Evolutionary conservation across 2,797 vertebrate species (phyloP), one percentile per base, ranked within the genome.

Genomic region (Threskiornis aethiopicus): DNA sequence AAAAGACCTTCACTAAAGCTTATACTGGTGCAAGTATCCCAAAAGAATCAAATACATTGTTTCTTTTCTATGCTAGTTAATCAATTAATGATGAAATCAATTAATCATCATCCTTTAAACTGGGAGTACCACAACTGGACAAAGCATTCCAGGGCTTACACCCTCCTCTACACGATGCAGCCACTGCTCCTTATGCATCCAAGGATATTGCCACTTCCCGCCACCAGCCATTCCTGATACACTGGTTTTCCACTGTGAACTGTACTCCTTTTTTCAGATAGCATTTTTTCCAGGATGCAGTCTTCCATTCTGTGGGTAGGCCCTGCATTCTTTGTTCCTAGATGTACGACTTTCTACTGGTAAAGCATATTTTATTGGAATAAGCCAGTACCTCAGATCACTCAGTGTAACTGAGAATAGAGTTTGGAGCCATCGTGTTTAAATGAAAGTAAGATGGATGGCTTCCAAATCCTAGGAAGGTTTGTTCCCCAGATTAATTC

Each of bases 361-460:
- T 61, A 83, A 92, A 87, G 35, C 9, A 6, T 15, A 51, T 66
- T 92, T 94, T 61, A 81, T 18, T 90, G 80, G 55, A 89, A 61
- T 41, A 77, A 93, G 41, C 7, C 78, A 89, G 47, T 39, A 91
- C 62, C 44, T 96, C 90, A 90, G 37, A 90, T 87, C 86, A 61
- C 46, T 65, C 84, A 31, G 29, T 64, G 24, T 64, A 83, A 83
- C 67, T 33, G 39, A 93, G 59, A 94, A 84, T 1, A 77, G 26
- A 75, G 61, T 75, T 92, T 94, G 81, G 86, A 96, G 58, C 52
- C 67, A 85, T 69, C 37, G 1, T 20, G 49, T 87, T 94, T 72
- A 87, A 96, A 94, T 58, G 57, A 93, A 96, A 96, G 61, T 65
- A 92, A 71, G 26, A 58, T 91, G 94, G 92, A 89, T 44, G 37